Base-by-base conservation (phyloP, 2,888 invertebrate genomes). In the Hyles lineata region DNA sequence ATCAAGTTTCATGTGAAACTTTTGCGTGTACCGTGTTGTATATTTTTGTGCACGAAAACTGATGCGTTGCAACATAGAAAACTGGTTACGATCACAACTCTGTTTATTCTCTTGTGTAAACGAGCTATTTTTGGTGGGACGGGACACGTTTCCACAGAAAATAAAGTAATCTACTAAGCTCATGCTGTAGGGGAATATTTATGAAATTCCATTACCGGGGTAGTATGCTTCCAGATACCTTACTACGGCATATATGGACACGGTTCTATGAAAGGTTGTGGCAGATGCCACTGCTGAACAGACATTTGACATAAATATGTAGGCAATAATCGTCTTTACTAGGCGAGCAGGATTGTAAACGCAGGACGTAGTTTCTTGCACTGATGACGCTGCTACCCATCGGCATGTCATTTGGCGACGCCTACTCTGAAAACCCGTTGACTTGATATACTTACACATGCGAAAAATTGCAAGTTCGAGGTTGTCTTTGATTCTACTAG, bases 111-210 rank as follows among this genome's bases (percentile, higher is more conserved):
- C 63, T 75, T 75, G 62, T 61, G 76, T 73, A 77, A 76, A 70
- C 35, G 58, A 19, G 73, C 75, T 78, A 77, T 78, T 76, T 78
- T 73, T 25, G 75, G 78, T 77, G 75, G 80, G 78, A 76, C 77
- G 72, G 77, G 76, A 75, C 79, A 74, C 55, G 70, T 35, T 32
- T 61, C 19, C 58, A 32, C 61, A 63, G 70, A 70, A 73, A 70
- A 73, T 79, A 73, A 77, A 75, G 74, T 59, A 72, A 72, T 81
- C 23, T 72, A 32, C n/a, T n/a, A 15, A 17, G 35, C 21, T 23
- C 67, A 21, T 67, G 50, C 50, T 23, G 67, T 23, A 23, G 15
- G 23, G 15, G 50, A 67, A 43, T 50, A 67, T 67, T 23, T 67
- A 67, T 67, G 17, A 50, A 67, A 60, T 17, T 17, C 15, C 55